Evolutionary conservation across 2,888 invertebrate genomes (phyloP), one percentile per base, ranked within the genome.

Genomic region (Andrena camellia): DNA sequence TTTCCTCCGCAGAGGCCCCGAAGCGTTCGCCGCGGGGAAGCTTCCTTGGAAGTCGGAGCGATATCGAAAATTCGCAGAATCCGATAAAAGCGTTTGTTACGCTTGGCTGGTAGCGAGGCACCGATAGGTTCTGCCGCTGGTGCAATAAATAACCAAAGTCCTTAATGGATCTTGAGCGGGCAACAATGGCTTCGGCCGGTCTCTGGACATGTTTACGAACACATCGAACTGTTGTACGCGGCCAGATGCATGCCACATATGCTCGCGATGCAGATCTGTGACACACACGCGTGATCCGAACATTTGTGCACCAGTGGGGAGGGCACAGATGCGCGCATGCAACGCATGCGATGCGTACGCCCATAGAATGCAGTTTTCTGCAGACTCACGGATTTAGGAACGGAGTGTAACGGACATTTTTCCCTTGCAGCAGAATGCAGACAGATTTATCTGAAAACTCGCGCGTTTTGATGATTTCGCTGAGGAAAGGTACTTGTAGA

Each of bases 141-240:
- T 81, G 68, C 69, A 91, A 91, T 91, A 90, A 92, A 91, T 92
- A 92, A 92, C 90, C 86, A 84, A 89, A 90, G 88, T 89, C 90
- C 90, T 89, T 93, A 92, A 92, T 93, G 93, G 92, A 92, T 91
- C 92, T 89, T 83, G 85, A 85, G 86, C 80, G 88, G 84, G 84
- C 87, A 91, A 92, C 91, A 91, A 92, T 90, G 89, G 88, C 88
- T 85, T 76, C 86, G 70, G 73, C 82, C 79, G 82, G 89, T 88
- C 87, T 78, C 87, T 86, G 87, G 86, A 78, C 83, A 69, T 83
- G 86, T 86, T 84, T 85, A 72, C 81, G 66, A 50, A 75, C 62
- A 29, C 69, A 52, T 31, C 20, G 54, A 68, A 42, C 74, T 42
- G 5, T 17, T 33, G 60, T 35, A 54, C 33, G 17, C 54, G 42